Base-by-base conservation (phyloP, 2,888 invertebrate species). In the Lasioglossum leucozonium region DNA sequence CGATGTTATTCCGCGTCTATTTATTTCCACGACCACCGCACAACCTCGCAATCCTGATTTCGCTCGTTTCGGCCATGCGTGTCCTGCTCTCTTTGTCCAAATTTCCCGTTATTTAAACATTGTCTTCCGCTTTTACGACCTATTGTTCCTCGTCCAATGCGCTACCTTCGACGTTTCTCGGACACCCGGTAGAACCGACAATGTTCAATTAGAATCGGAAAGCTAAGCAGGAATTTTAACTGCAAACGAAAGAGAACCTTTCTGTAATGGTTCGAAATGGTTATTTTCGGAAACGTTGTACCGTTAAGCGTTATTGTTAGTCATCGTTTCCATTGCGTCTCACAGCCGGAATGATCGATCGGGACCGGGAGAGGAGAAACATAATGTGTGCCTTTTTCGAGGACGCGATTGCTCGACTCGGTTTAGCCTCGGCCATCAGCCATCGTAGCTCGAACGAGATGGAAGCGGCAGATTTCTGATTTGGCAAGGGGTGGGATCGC, bases 401-500 rank as follows among this genome's bases (percentile, higher is more conserved):
- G 22, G 51, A 51, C 22, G 22, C 71, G 82, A 65, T 78, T 34
- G 40, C 47, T 51, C 69, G 42, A 58, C 58, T 58, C n/a, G 26
- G n/a, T 26, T 58, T 26, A 26, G 16, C 37, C 6, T 30, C 37
- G 37, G 1, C 37, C 47, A 79, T 79, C 79, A 65, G 83, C 83
- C 86, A 87, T 82, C 62, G 78, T 62, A 30, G 34, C 30, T n/a
- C 55, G 34, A 37, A 55, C 71, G 79, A 77, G 88, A 91, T 81
- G 82, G 88, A 90, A 88, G 88, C 88, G 88, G 90, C 88, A 90
- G 91, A 90, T 90, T 92, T 90, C 90, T 92, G 92, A 93, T 93
- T 92, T 90, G 91, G 88, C 90, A 90, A 91, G 90, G 92, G 92
- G 91, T 92, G 92, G 91, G 88, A 73, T 89, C 76, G 78, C 72